These are phyloP conservation scores for Meloidogyne chitwoodi DNA, from an alignment of 1,140 invertebrate genomes.

Conservation along the genomic window DNA sequence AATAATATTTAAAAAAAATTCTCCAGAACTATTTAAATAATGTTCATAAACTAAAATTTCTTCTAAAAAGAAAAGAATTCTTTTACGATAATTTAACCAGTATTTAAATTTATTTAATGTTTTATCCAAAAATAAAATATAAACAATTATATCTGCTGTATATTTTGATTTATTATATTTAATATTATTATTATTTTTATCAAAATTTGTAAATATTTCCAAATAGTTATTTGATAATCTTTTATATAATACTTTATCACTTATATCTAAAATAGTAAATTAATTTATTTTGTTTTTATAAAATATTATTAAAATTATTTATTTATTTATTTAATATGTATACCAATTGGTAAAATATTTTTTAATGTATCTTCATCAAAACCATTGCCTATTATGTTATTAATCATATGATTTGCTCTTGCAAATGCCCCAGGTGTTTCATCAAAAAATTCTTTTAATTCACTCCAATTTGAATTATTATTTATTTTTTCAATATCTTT, in stretches of 20 bases:
- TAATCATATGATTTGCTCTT: not conserved
- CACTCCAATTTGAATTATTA: not conserved
- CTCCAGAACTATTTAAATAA: not conserved
- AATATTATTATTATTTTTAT: not conserved
- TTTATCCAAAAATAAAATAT: not conserved
- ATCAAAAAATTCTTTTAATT: not conserved
- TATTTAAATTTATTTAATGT: not conserved
- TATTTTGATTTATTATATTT: not conserved
- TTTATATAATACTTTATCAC: not conserved
- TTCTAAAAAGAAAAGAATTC: not conserved
- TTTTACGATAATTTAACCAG: not conserved
- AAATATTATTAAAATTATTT: too few species aligned
- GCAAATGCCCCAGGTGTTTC: not conserved
- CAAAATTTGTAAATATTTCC: not conserved
- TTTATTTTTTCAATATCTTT: not conserved
- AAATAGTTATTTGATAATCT: not conserved
- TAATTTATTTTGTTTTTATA: not conserved
- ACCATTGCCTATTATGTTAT: not conserved
- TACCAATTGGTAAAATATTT: not conserved
- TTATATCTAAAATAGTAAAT: not conserved
- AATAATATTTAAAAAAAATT: not conserved
- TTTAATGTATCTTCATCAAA: not conserved
- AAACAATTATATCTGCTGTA: not conserved
- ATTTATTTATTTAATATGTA: too few species aligned
- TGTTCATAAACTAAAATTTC: not conserved